Base-by-base conservation (phyloP, 2,113 vertebrate species). In the Phycodurus eques region DNA sequence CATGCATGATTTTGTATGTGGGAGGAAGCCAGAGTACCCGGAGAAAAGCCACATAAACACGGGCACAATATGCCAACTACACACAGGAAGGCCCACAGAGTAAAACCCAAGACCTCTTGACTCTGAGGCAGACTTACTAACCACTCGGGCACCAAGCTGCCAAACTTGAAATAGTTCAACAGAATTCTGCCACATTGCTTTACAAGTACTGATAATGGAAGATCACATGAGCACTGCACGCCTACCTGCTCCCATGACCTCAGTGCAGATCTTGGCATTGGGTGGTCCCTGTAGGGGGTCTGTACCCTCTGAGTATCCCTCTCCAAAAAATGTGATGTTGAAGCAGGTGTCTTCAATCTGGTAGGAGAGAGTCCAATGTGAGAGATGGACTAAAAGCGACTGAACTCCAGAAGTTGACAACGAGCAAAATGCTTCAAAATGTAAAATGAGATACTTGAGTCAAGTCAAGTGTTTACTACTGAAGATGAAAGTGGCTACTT, bases 191-290 rank as follows among this genome's bases (percentile, higher is more conserved):
- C 47, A 17, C 15, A 15, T 49, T 20, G 17, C 43, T 54, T 51
- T 8, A n/a, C 6, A 54, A 56, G 3, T 3, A 8, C 3, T 3
- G 4, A 9, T 5, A 31, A 13, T 5, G 56, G 22, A 22, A 35
- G 14, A 15, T 2, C 11, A 62, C n/a, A 20, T 11, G 39, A n/a
- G 20, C 11, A 6, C 3, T 42, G 17, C 22, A 64, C 20, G 13
- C 27, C 64, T 88, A 96, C 95, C 95, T 91, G 95, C 93, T 88
- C 94, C 95, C 74, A 91, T 93, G 80, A 96, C 93, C 86, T 94
- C 93, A 0, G 94, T 95, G 87, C 92, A 94, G 72, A 97, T 95
- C 88, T 89, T 94, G 14, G 92, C 74, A 78, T 95, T 90, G 74
- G 95, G 94, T 75, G 88, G 94, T 39, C 88, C 89, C 14, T 86